Base-by-base conservation (phyloP, 2,113 vertebrate genomes). In the Marcusenius ussheri region DNA sequence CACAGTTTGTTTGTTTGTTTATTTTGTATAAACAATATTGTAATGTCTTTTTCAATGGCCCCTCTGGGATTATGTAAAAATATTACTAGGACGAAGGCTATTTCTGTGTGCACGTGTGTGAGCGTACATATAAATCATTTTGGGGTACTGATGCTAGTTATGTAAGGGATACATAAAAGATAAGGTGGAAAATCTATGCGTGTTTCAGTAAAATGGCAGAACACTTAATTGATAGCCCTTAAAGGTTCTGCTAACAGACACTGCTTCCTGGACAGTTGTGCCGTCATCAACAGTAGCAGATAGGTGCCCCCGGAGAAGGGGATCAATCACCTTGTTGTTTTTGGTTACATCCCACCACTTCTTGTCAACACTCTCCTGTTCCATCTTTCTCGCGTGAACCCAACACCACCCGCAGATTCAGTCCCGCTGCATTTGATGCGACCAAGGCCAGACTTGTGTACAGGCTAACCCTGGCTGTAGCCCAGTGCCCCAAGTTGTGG, bases 361-460 rank as follows among this genome's bases (percentile, higher is more conserved):
- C 94, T 94, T 92, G 94, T 95, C 94, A 93, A 90, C 92, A 94
- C 89, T 92, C 92, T 91, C 91, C 92, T 42, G 94, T 94, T 95
- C 95, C 94, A 90, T 93, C 92, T 93, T 89, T 89, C 90, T 94
- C 93, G 92, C 90, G 89, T 90, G 93, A 93, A 94, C 91, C 91
- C 93, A 92, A 92, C 93, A 94, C 92, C 88, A 89, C 90, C 92
- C 92, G 91, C 95, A 93, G 95, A 95, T 94, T 94, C 93, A 93
- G 93, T 92, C 91, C 91, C 92, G 35, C 85, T 91, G 91, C 93
- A 95, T 94, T 66, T 70, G 62, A 31, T 9, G 24, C 6, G 27
- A 31, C 62, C 62, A 31, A 70, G 62, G 62, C 62, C 62, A 13
- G 62, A 70, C 56, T 9, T 58, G 21, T 24, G 53, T 19, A 53